Evolutionary conservation across 2,888 invertebrate species (phyloP).

Genomic region (Nephrocerus scutellatus): DNA sequence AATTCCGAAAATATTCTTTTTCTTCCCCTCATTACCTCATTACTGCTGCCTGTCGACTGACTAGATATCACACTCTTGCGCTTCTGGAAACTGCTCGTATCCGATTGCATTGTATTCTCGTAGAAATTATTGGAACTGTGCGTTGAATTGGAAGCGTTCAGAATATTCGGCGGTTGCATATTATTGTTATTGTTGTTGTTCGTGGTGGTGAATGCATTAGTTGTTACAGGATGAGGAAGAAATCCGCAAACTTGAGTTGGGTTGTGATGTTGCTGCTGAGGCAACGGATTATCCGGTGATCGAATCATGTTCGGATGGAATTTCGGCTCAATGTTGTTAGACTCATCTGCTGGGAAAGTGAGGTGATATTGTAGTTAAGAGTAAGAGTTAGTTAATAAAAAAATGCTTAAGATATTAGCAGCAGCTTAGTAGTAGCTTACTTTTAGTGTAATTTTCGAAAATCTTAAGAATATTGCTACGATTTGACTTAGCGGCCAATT

Average conservation of each 20-base stretch:
- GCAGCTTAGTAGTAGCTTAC: slow-evolving; percentile 29
- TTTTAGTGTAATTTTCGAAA: slow-evolving; percentile 61
- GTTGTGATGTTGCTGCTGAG: slow-evolving; percentile 38
- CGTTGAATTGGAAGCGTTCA: slow-evolving; percentile 47
- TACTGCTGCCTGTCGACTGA: slow-evolving; percentile 49
- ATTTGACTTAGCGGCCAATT: slow-evolving; percentile 87
- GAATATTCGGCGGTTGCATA: slow-evolving; percentile 30
- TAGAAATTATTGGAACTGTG: slow-evolving; percentile 49
- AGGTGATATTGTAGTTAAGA: slow-evolving; percentile 12
- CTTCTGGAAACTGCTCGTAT: slow-evolving; percentile 47
- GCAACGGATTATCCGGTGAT: slow-evolving; percentile 46
- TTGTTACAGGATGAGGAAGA: slow-evolving; percentile 29
- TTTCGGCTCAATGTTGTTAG: slow-evolving; percentile 45
- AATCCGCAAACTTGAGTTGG: slow-evolving; percentile 21
- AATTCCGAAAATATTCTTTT: background rate
- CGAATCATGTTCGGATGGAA: slow-evolving; percentile 45
- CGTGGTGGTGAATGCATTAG: slow-evolving; percentile 36
- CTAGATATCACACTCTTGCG: slow-evolving; percentile 49
- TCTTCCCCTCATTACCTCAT: slow-evolving; percentile 38
- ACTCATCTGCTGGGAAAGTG: slow-evolving; percentile 35
- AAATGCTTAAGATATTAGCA: slow-evolving; percentile 10
- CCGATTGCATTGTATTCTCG: slow-evolving; percentile 49
- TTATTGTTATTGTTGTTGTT: slow-evolving; percentile 33
- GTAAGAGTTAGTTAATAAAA: slow-evolving; percentile 20
- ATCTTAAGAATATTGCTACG: slow-evolving; percentile 77